Base-by-base conservation (phyloP, 2,797 vertebrate species). In the Pteropus rufus region DNA sequence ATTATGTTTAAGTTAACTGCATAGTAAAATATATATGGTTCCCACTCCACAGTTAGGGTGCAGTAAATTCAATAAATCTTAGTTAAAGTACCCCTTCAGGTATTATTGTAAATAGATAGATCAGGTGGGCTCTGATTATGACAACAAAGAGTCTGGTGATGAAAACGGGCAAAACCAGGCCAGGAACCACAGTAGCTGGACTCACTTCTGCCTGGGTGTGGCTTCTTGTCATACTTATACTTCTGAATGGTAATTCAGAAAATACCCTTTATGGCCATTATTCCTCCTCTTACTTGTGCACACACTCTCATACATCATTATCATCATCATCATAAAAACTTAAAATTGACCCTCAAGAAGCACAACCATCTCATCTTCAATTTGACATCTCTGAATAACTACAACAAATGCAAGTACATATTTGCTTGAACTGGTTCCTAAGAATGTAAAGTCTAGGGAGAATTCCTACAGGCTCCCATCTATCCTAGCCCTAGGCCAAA, bases 1-100 rank as follows among this genome's bases (percentile, higher is more conserved):
- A 91, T 89, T 94, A 93, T 86, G 77, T 73, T 92, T 95, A 96
- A 76, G n/a, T 87, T 86, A 95, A 91, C 67, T 70, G 79, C 26
- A 81, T 10, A 82, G 24, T 96, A 91, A 94, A 95, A 91, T 89
- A 89, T 72, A 94, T 76, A 91, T 14, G 36, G 89, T 80, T 93
- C 54, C 95, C 36, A 96, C 29, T 41, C 65, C 46, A 96, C 18
- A 85, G 85, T 91, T 89, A 88, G 29, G n/a, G 29, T 80, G 36
- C 31, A 89, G 34, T 85, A 96, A 91, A 89, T 91, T 46, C 52
- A 67, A 62, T 56, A 75, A 83, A 70, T 76, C 52, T 89, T 90
- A 87, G 56, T 80, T 82, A 92, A 93, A 93, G 67, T 87, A 49
- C 1, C 7, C 62, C 89, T 95, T 95, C n/a, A 86, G 80, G 34